A percentile compares a stretch with the other conserved stretches of the same genome.
Evolutionary conservation across 1,140 invertebrate species (phyloP).

Genomic region (Venturia canescens): DNA sequence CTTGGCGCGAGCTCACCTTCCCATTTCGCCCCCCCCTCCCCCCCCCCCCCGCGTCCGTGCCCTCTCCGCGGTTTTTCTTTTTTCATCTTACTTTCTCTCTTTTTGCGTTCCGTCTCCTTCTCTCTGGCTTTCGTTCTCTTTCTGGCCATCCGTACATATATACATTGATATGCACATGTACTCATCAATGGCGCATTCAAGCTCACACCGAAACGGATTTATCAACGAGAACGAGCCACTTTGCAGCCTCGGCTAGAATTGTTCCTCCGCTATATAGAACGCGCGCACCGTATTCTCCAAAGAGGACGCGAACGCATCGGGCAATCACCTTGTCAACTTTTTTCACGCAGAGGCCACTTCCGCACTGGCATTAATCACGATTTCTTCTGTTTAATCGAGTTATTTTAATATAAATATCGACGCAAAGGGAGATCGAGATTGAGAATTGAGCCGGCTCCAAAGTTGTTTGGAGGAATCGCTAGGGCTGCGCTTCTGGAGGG

Average conservation of each 20-base stretch:
- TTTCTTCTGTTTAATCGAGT: neutral
- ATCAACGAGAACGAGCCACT: constrained; percentile 70
- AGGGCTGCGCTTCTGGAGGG: too few relatives aligned
- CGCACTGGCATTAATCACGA: neutral
- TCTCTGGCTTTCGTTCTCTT: neutral
- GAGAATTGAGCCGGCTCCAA: too few relatives aligned
- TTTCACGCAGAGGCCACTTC: constrained; percentile 9
- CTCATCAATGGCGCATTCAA: constrained; percentile 76
- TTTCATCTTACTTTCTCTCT: neutral
- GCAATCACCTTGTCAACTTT: constrained; percentile 38
- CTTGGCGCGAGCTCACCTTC: constrained; percentile 56
- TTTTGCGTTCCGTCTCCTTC: neutral
- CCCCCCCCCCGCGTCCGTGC: neutral
- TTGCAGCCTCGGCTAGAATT: neutral
- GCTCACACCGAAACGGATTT: constrained; percentile 69
- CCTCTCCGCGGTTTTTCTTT: neutral
- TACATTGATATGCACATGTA: neutral
- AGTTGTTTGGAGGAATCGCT: too few relatives aligned
- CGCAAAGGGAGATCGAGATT: too few relatives aligned
- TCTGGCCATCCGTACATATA: constrained; percentile 58
- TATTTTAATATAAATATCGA: too few relatives aligned
- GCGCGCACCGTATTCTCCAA: neutral
- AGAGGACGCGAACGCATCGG: constrained; percentile 25
- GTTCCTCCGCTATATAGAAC: constrained; percentile 8
- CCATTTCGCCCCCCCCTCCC: constrained; percentile 20